These are phyloP conservation scores for Tokudaia muenninki DNA, from an alignment of 2,797 vertebrate species.

Conservation along the genomic window DNA sequence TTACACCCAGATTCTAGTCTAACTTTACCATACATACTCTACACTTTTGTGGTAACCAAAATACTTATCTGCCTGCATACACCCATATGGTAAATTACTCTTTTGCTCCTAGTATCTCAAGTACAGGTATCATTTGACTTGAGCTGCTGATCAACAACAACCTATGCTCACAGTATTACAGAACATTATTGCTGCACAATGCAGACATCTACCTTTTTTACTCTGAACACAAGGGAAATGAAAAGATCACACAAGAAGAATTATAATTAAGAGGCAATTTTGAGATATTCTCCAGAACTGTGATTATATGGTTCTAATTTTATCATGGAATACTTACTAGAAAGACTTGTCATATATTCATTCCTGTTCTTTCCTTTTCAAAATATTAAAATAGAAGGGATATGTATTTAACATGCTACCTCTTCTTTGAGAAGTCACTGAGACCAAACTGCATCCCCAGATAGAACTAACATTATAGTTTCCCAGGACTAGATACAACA, in stretches of 20 bases:
- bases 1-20: background rate
- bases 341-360: background rate
- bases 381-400: background rate
- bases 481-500: background rate
- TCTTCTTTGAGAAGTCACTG: slow-evolving; percentile 16
- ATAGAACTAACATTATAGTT: background rate
- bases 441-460: background rate
- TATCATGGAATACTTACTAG: background rate
- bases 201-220: background rate
- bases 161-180: background rate
- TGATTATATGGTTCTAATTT: background rate
- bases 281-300: background rate
- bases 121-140: background rate
- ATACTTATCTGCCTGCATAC: background rate
- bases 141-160: background rate
- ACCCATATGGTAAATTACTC: rapidly evolving
- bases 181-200: background rate
- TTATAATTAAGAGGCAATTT: background rate
- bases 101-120: background rate
- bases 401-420: background rate
- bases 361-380: background rate
- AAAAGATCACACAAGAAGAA: background rate
- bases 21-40: background rate
- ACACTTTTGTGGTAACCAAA: background rate
- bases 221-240: background rate